Evolutionary conservation across 2,113 vertebrate genomes (phyloP).

Genomic region (Melospiza georgiana): DNA sequence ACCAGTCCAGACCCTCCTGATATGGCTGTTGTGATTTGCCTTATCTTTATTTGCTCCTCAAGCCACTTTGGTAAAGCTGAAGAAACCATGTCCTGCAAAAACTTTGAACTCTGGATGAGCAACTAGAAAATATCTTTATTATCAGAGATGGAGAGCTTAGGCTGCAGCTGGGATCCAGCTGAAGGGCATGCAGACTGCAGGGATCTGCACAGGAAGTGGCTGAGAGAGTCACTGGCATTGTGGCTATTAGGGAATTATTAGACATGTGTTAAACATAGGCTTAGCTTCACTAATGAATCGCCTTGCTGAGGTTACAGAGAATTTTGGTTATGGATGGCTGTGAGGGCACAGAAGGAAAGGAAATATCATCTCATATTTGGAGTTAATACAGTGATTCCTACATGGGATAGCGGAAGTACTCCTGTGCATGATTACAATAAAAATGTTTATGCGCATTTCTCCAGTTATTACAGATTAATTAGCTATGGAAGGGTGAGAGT

Average conservation of each 20-base stretch:
- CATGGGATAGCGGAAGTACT: background rate
- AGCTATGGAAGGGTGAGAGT: background rate
- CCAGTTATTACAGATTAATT: background rate
- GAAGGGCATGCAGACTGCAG: background rate
- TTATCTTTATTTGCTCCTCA: constrained; percentile 69
- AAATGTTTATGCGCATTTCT: background rate
- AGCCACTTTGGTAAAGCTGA: constrained; percentile 49
- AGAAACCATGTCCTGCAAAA: constrained; percentile 55
- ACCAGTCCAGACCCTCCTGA: constrained; percentile 55
- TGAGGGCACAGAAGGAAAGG: background rate
- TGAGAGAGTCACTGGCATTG: background rate
- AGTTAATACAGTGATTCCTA: background rate
- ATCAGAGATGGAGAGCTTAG: background rate
- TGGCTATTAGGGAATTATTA: constrained; percentile 48
- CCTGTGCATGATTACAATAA: background rate
- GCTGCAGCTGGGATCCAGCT: constrained; percentile 36
- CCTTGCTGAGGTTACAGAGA: background rate
- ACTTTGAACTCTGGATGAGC: constrained; percentile 64
- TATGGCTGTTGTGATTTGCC: constrained; percentile 24
- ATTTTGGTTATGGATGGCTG: background rate
- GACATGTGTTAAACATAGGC: constrained; percentile 19
- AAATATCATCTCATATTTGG: background rate
- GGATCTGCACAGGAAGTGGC: constrained; percentile 47
- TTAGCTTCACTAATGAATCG: constrained; percentile 14
- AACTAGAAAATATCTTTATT: constrained; percentile 37